Conservation (phyloP, 2,797 vertebrate genomes). For the Urosaurus nigricauda region DNA sequence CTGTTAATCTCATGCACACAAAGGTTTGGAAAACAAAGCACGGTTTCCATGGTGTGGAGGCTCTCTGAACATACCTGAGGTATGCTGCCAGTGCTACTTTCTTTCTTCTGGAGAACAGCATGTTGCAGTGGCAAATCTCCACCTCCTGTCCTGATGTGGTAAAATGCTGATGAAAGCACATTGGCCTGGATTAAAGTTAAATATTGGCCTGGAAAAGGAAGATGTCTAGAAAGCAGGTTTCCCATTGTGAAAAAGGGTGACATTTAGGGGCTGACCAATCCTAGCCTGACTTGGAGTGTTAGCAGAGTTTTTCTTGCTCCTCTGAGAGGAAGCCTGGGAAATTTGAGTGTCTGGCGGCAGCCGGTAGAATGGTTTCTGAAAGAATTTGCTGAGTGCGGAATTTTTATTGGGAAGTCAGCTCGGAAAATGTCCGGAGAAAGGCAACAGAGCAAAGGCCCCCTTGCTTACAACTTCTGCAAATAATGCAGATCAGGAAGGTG, state of each 20-base stretch:
- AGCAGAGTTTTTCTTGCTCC: slow-evolving; percentile 10
- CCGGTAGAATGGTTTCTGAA: slow-evolving; percentile 41
- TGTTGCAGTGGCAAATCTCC: neutral
- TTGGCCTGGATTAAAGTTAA: neutral
- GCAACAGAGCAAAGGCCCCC: slow-evolving; percentile 16
- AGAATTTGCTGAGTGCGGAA: slow-evolving; percentile 40
- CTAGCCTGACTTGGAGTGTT: neutral
- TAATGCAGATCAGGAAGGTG: neutral
- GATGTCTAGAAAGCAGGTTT: neutral
- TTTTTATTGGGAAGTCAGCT: slow-evolving; percentile 12
- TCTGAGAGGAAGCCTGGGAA: neutral
- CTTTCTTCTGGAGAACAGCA: neutral
- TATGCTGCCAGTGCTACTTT: neutral
- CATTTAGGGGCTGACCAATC: neutral
- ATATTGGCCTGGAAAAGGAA: neutral
- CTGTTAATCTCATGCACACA: slow-evolving; percentile 1
- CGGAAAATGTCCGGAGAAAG: neutral
- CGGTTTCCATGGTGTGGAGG: slow-evolving; percentile 20
- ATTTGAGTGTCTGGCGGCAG: neutral
- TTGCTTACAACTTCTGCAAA: slow-evolving; percentile 6
- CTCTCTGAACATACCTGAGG: slow-evolving; percentile 1
- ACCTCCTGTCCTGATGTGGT: neutral
- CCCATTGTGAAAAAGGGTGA: neutral
- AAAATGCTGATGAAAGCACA: slow-evolving; percentile 15
- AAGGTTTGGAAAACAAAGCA: slow-evolving; percentile 36